Evolutionary conservation across 2,113 vertebrate genomes (phyloP), one percentile per base, ranked within the genome.

Genomic region (Ictalurus furcatus): DNA sequence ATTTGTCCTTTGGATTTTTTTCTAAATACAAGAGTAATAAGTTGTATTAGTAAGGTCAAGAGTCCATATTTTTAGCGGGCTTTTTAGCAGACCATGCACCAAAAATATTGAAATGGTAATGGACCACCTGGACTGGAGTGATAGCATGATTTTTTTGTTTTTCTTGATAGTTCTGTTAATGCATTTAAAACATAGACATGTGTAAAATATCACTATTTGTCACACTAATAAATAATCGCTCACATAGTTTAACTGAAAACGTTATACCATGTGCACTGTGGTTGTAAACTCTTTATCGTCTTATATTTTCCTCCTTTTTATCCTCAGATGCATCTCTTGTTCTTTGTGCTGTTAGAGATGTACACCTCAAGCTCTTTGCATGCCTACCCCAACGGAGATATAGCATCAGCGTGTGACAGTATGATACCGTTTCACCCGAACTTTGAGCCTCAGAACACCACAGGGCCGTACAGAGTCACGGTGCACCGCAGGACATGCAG

Each of bases 331-430:
- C 17, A 52, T 48, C 59, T 67, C 11, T 30, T 30, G 58, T 56
- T 30, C 8, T 78, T 84, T 30, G 30, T 82, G 6, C 44, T 84
- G 74, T 30, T 92, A 86, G 87, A 54, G 63, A 73, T 82, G 59
- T 86, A 54, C 11, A 44, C 63, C 6, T 65, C 86, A n/a, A 65
- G 89, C 56, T 37, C 30, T 19, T 56, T 82, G 80, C 9, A 59
- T 34, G 85, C 92, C 37, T 94, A 84, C 85, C 44, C 91, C 4
- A 88, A 92, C 21, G 93, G 94, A 78, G 89, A 40, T 0, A 91
- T 94, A 89, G 80, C 79, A 1, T 0, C 14, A 19, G 92, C 90
- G 59, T 94, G 94, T 63, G 88, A 76, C 19, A 89, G 1, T 88
- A 79, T 93, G 93, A 59, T 59, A 44, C 93, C 94, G 0, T 13